A percentile compares a stretch with the other conserved stretches of the same genome.
These are phyloP conservation scores for Oryzias sinensis DNA, from an alignment of 2,797 vertebrate species.

Conservation along the genomic window DNA sequence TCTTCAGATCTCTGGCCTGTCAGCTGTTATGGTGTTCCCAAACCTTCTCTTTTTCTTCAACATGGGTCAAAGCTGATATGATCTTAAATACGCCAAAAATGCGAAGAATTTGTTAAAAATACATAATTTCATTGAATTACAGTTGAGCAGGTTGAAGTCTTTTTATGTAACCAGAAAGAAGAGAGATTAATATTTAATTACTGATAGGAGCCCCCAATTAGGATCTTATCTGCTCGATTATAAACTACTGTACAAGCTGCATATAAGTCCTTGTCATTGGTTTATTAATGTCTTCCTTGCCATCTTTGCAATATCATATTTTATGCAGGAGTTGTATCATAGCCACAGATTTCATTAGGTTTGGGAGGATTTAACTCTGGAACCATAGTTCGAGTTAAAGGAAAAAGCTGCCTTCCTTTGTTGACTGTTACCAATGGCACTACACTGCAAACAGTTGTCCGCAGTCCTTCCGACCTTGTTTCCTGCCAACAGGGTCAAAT, in stretches of 20 bases:
- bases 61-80: neutral
- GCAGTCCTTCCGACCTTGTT: conserved; percentile 55
- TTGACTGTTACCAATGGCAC: conserved; percentile 41
- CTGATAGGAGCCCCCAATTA: conserved; percentile 12
- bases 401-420: no score
- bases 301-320: conserved; percentile 35
- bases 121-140: neutral
- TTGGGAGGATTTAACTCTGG: conserved; percentile 18
- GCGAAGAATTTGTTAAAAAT: neutral
- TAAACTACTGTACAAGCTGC: no score
- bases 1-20: conserved; percentile 18
- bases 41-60: neutral
- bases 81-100: neutral
- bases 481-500: conserved; percentile 48
- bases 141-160: no score
- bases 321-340: conserved; percentile 13
- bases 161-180: conserved; percentile 5
- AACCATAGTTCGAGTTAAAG: no score
- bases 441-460: conserved; percentile 54
- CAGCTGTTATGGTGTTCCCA: neutral
- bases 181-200: conserved; percentile 32
- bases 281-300: neutral
- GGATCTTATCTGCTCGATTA: neutral
- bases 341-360: conserved; percentile 20
- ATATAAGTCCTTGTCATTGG: no score